phyloP scores from a whole-genome alignment of 2,113 vertebrate genomes.

The Pelobates fuscus region DNA sequence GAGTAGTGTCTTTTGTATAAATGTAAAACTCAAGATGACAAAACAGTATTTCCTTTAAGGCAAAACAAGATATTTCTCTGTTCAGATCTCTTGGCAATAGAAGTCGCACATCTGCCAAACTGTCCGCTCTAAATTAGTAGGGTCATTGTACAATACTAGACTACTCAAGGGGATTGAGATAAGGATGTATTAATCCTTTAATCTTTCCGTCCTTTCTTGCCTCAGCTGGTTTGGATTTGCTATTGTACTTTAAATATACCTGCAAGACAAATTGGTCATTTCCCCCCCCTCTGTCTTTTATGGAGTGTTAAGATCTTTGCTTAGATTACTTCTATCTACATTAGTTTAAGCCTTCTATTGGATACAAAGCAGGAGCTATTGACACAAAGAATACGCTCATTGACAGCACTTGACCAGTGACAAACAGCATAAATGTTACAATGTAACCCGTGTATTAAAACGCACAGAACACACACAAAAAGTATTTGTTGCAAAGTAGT shows the following conservation, averaged over 20 bases:
- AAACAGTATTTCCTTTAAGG: conserved; percentile 10
- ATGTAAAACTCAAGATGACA: too few relatives aligned
- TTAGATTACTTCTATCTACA: conserved; percentile 20
- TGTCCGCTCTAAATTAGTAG: conserved; percentile 42
- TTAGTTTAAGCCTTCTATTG: conserved; percentile 23
- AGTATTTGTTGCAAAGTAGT: too few relatives aligned
- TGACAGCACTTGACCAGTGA: too few relatives aligned
- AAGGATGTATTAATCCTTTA: conserved; percentile 49
- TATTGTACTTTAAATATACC: conserved; percentile 37
- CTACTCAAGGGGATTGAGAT: conserved; percentile 39
- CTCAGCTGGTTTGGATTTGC: conserved; percentile 19
- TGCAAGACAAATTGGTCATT: conserved; percentile 45
- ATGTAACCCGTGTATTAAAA: too few relatives aligned
- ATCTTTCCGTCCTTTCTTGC: conserved; percentile 40
- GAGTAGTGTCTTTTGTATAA: too few relatives aligned
- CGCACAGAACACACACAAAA: too few relatives aligned
- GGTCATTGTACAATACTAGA: conserved; percentile 45
- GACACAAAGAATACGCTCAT: too few relatives aligned
- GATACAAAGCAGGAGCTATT: conserved; percentile 25
- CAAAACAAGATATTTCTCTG: conserved; percentile 8
- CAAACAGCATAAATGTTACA: too few relatives aligned
- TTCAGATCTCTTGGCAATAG: conserved; percentile 7
- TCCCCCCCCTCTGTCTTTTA: not conserved
- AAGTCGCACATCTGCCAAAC: conserved; percentile 9
- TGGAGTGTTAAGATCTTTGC: conserved; percentile 3